phyloP scores from a whole-genome alignment of 2,113 vertebrate species.

The Tichodroma muraria region DNA sequence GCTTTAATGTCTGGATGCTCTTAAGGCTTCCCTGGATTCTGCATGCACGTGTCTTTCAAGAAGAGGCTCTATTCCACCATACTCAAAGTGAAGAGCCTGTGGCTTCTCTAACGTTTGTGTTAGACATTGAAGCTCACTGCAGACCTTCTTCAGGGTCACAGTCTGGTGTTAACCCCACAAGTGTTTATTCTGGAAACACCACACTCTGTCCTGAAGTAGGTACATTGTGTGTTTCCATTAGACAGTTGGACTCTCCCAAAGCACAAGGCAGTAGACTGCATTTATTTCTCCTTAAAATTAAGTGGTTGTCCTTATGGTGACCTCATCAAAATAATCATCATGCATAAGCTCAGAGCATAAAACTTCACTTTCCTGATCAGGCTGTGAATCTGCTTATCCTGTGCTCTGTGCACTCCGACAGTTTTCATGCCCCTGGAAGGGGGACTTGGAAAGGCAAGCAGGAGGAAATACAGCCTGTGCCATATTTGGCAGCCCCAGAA shows the following conservation, averaged over 20 bases:
- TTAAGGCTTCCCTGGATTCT: background rate
- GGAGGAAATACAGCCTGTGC: background rate
- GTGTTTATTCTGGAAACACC: background rate
- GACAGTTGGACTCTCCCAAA: background rate
- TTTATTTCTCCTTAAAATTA: background rate
- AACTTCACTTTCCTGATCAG: background rate
- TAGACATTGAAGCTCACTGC: background rate
- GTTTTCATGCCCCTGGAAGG: background rate
- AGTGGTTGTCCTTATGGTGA: background rate
- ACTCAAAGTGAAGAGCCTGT: background rate
- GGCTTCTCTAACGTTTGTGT: background rate
- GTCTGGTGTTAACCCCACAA: background rate
- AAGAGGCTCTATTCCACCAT: background rate
- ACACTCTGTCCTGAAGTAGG: background rate
- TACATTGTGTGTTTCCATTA: background rate
- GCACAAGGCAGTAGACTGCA: background rate
- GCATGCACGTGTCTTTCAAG: background rate
- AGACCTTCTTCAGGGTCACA: background rate
- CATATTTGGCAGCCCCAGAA: background rate
- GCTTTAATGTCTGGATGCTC: background rate
- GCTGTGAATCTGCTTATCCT: background rate
- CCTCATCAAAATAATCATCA: background rate
- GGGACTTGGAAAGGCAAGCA: background rate
- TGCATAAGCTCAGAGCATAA: background rate
- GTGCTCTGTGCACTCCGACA: background rate